These are phyloP conservation scores for Heterohyrax brucei DNA, from an alignment of 2,797 vertebrate species.

Conservation along the genomic window DNA sequence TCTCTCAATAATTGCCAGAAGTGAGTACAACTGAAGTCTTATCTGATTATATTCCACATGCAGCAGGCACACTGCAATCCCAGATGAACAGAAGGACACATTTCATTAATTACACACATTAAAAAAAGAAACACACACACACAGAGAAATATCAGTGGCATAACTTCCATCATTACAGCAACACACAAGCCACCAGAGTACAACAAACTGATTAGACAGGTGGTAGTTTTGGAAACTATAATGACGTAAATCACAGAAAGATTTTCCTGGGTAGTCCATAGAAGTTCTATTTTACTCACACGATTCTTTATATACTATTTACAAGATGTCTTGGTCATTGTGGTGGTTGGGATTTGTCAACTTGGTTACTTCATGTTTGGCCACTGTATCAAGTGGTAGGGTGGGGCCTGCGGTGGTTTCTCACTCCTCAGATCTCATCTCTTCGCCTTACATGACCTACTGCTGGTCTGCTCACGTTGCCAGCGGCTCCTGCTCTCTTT, in stretches of 20 bases:
- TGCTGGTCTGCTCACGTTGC: no score
- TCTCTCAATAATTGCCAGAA: background rate
- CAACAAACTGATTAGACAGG: background rate
- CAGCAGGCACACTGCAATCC: slow-evolving; percentile 14
- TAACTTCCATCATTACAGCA: no score
- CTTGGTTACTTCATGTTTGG: no score
- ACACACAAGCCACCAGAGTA: no score
- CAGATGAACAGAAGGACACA: slow-evolving; percentile 51
- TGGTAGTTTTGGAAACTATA: slow-evolving; percentile 54
- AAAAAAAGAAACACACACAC: background rate
- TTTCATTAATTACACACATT: background rate
- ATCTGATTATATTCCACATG: slow-evolving; percentile 67
- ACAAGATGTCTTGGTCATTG: background rate
- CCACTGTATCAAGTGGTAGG: no score
- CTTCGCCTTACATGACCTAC: no score
- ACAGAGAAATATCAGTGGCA: background rate
- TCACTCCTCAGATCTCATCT: no score
- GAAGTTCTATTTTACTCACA: background rate
- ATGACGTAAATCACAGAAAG: background rate
- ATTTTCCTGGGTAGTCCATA: background rate
- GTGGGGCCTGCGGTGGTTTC: no score
- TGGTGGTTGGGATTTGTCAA: no score
- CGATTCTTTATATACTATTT: background rate
- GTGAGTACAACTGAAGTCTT: slow-evolving; percentile 46
- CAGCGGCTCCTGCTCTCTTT: no score